Evolutionary conservation across 2,797 vertebrate genomes (phyloP).

Genomic region (Chelmon rostratus): DNA sequence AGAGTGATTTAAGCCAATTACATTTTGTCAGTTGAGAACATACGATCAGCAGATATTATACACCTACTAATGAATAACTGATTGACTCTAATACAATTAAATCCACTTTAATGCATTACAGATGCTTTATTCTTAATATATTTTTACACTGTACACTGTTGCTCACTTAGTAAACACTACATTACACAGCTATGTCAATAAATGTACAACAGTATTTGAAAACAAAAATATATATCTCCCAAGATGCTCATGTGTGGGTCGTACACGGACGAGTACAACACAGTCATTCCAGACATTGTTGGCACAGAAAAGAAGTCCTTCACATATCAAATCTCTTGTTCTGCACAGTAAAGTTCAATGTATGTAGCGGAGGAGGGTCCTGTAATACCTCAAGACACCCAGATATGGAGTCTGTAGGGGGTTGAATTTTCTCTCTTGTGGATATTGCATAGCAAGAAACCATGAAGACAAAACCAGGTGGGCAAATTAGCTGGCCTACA

Average conservation of each 20-base stretch:
- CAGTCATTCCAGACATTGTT: slow-evolving; percentile 79
- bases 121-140: slow-evolving; percentile 87
- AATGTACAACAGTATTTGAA: slow-evolving; percentile 85
- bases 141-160: slow-evolving; percentile 90
- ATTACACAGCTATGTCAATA: slow-evolving; percentile 86
- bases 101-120: slow-evolving; percentile 64
- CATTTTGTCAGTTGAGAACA: slow-evolving; percentile 26
- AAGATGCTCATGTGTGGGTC: slow-evolving; percentile 78
- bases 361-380: slow-evolving; percentile 61
- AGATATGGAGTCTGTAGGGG: slow-evolving; percentile 48
- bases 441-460: slow-evolving; percentile 90
- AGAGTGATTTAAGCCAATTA: not conserved
- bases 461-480: slow-evolving; percentile 70
- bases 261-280: slow-evolving; percentile 79
- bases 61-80: not conserved
- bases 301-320: slow-evolving; percentile 82
- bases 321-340: slow-evolving; percentile 78
- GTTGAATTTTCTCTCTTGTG: slow-evolving; percentile 66
- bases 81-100: slow-evolving; percentile 8
- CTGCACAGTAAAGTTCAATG: slow-evolving; percentile 71
- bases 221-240: slow-evolving; percentile 86
- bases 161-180: slow-evolving; percentile 88
- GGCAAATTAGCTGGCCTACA: slow-evolving; percentile 34
- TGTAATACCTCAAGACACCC: slow-evolving; percentile 57
- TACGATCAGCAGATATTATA: not conserved